Base-by-base conservation (phyloP, 2,888 invertebrate genomes). In the Tachina lurida region DNA sequence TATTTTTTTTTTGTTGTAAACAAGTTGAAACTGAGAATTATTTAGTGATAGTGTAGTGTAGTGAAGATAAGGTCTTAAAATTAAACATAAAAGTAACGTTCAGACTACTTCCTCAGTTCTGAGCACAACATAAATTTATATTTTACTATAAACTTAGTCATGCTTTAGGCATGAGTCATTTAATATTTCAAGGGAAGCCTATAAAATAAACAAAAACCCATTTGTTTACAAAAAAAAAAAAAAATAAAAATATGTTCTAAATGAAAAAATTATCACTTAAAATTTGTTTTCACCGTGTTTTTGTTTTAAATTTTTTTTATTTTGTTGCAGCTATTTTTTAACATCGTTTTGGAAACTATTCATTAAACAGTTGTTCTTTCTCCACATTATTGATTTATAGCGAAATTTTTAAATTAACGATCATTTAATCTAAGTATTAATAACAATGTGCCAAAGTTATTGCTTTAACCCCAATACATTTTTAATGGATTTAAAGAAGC, bases 401-500 rank as follows among this genome's bases (percentile, higher is more conserved):
- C 43, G 73, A 45, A 67, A 73, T 83, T 73, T 31, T 65, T 39
- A 58, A n/a, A 67, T 54, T 43, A 71, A 83, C 73, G 52, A 77
- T 73, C 31, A 52, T 77, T 73, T 83, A 65, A 47, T 67, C 58
- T 67, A 49, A 67, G 73, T 73, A 83, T 83, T 83, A 73, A 77
- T 73, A 67, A 68, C 74, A 77, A 56, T 60, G 67, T 65, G 60
- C 77, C 52, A 73, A 58, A 5, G 41, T 71, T 79, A 82, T 74
- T 73, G 78, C 65, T 13, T 75, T 85, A 82, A 85, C 85, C 78
- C 43, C 71, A 86, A 86, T 79, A 83, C 83, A 79, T 75, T 47
- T 86, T 71, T 76, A 86, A 75, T 82, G 74, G 71, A 13, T 76
- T 83, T 73, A 65, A 31, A 82, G 68, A 58, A 71, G 78, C 58